A percentile compares a stretch with the other conserved stretches of the same genome.
These are phyloP conservation scores for Vireo altiloquus DNA, from an alignment of 2,113 vertebrate genomes.

Conservation along the genomic window DNA sequence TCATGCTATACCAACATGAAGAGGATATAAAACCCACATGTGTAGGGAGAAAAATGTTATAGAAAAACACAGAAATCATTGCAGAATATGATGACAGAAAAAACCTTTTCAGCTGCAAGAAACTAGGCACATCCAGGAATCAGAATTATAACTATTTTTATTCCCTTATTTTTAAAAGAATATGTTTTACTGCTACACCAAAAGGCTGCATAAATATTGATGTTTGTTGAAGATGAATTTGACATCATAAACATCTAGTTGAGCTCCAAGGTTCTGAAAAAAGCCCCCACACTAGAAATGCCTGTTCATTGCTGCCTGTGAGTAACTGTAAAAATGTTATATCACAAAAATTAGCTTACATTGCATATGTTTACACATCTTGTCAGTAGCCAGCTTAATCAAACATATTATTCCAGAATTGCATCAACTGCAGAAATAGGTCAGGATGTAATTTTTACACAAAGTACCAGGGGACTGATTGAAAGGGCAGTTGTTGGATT, in stretches of 20 bases:
- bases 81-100: conserved; percentile 28
- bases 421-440: not conserved
- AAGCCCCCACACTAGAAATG: not conserved
- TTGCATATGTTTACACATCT: not conserved
- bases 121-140: not conserved
- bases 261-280: not conserved
- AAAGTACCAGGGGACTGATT: not conserved
- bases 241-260: not conserved
- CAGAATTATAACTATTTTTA: not conserved
- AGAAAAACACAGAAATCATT: conserved; percentile 57
- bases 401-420: not conserved
- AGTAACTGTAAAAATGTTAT: not conserved
- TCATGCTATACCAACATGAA: conserved; percentile 55
- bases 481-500: not conserved
- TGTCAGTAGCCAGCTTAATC: not conserved
- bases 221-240: conserved; percentile 4
- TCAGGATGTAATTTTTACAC: not conserved
- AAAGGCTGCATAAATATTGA: not conserved
- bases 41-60: conserved; percentile 47
- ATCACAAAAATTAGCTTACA: not conserved
- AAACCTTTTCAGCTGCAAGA: not conserved
- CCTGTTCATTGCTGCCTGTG: not conserved
- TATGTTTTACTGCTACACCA: not conserved
- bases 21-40: conserved; percentile 60
- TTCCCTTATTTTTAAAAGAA: not conserved